These are phyloP conservation scores for Oryctolagus cuniculus DNA, from an alignment of 2,113 vertebrate genomes.

Conservation along the genomic window DNA sequence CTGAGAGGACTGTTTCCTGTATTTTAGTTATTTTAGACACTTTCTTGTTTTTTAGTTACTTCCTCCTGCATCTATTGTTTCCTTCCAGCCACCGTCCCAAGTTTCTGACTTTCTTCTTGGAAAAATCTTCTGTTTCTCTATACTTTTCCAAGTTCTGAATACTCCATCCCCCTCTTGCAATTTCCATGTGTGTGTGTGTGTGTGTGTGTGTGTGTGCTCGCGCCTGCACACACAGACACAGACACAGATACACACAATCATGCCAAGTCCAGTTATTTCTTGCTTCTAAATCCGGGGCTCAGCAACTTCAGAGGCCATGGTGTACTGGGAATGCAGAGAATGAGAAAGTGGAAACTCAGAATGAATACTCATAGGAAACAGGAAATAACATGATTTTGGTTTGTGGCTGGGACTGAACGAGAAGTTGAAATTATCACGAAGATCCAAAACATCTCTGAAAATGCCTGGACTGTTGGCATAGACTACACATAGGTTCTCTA, in stretches of 20 bases:
- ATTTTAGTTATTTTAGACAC: neutral
- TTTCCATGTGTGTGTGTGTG: neutral
- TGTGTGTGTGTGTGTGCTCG: neutral
- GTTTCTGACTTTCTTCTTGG: neutral
- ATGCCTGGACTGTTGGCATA: fast-evolving
- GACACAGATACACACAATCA: neutral
- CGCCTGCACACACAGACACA: fast-evolving
- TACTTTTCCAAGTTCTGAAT: neutral
- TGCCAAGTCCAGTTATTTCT: neutral
- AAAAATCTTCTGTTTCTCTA: neutral
- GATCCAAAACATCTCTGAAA: neutral
- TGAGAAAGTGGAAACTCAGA: neutral
- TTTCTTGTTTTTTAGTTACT: neutral
- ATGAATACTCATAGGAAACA: neutral
- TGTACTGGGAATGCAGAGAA: neutral
- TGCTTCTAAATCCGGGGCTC: neutral
- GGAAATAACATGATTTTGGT: neutral
- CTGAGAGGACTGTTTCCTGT: neutral
- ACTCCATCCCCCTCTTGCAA: neutral
- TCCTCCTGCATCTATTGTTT: neutral
- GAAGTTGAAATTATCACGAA: neutral
- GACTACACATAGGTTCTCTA: neutral
- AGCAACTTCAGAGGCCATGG: neutral
- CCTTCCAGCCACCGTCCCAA: neutral
- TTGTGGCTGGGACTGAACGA: neutral